These are phyloP conservation scores for Caenorhabditis afra DNA, from an alignment of 2,888 invertebrate genomes.

Conservation along the genomic window DNA sequence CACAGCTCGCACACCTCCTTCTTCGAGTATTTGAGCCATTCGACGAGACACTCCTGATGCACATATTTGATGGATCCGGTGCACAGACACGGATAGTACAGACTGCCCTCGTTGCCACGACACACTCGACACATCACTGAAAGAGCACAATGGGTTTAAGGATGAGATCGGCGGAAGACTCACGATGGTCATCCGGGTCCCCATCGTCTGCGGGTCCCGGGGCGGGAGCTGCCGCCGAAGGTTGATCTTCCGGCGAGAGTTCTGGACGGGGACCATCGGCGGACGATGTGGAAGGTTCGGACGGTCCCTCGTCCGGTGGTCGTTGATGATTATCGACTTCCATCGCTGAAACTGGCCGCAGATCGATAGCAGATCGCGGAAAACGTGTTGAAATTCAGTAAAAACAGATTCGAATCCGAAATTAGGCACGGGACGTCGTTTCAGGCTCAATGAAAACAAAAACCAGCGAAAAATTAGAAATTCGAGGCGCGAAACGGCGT, in stretches of 20 bases:
- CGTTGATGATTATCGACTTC: slow-evolving; percentile 26
- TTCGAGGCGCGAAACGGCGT: slow-evolving; percentile 10
- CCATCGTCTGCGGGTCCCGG: background rate
- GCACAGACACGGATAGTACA: slow-evolving; percentile 98
- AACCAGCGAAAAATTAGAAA: slow-evolving; percentile 11
- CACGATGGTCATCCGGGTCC: slow-evolving; percentile 54
- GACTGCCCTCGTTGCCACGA: slow-evolving; percentile 94
- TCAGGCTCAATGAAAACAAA: background rate
- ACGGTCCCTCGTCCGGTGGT: slow-evolving; percentile 23
- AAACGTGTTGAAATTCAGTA: background rate
- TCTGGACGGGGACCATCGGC: background rate
- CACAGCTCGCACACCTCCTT: slow-evolving; percentile 93
- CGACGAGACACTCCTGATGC: slow-evolving; percentile 91
- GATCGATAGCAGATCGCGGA: background rate
- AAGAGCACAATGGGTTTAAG: slow-evolving; percentile 1
- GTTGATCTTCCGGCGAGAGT: slow-evolving; percentile 14
- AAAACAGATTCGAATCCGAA: background rate
- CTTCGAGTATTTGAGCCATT: slow-evolving; percentile 96
- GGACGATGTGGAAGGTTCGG: background rate
- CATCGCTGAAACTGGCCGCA: slow-evolving; percentile 6
- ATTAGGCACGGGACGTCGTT: background rate
- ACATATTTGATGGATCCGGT: slow-evolving; percentile 99
- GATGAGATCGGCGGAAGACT: slow-evolving; percentile 10
- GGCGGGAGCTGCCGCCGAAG: slow-evolving; percentile 17
- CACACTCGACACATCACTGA: slow-evolving; percentile 97